Evolutionary conservation across 2,888 invertebrate genomes (phyloP).

Genomic region (Drosophila macrothrix): DNA sequence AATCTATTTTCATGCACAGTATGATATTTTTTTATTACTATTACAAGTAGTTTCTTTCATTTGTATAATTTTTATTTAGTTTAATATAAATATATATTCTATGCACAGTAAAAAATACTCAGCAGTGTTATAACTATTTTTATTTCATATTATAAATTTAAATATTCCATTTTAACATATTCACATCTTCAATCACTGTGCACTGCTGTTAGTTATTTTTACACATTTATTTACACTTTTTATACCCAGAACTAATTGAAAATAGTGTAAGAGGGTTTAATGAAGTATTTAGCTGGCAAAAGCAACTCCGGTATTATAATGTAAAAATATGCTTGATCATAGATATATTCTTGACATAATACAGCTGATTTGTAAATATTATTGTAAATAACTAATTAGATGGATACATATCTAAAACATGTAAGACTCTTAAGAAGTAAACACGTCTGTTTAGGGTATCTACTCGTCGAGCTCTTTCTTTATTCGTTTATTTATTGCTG

Average conservation of each 20-base stretch:
- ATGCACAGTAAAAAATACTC: not conserved
- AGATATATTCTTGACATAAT: not conserved
- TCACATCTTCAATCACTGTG: conserved; percentile 24
- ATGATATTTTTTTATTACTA: not conserved
- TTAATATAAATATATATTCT: not conserved
- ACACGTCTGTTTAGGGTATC: not conserved
- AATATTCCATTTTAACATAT: not conserved
- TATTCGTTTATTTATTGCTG: conserved; percentile 21
- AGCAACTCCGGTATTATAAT: fast-evolving
- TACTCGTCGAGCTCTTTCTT: not conserved
- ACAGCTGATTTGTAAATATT: not conserved
- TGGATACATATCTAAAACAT: not conserved
- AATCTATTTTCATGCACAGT: not conserved
- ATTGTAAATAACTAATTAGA: not conserved
- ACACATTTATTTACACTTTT: conserved; percentile 7
- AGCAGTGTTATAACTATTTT: not conserved
- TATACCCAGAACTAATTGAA: not conserved
- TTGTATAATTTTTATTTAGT: not conserved
- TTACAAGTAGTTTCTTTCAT: not conserved
- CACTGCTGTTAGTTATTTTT: not conserved
- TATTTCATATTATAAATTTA: not conserved
- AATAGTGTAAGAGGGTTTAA: not conserved
- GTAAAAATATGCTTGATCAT: not conserved
- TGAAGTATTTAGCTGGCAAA: not conserved
- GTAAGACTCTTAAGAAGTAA: not conserved